Evolutionary conservation across 2,888 invertebrate genomes (phyloP).

Genomic region (Mythimna impura): DNA sequence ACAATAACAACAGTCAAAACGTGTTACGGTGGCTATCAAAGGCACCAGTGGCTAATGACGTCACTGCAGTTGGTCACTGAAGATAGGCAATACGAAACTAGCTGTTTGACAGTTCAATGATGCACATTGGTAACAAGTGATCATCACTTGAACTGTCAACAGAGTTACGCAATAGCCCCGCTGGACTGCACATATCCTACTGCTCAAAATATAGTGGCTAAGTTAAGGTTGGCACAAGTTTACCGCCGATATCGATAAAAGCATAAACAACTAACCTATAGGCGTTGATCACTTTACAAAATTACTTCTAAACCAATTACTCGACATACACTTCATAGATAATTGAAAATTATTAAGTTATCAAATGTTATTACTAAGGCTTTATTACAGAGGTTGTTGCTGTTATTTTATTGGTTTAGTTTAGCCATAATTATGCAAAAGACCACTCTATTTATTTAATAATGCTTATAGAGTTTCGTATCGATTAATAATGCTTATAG

Average conservation of each 20-base stretch:
- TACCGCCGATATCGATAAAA: neutral
- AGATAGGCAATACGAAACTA: no score
- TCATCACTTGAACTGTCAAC: no score
- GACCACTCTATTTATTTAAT: constrained; percentile 14
- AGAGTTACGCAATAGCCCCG: no score
- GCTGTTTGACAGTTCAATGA: no score
- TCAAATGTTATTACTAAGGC: constrained; percentile 46
- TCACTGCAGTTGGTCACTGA: no score
- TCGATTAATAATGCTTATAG: neutral
- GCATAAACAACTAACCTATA: neutral
- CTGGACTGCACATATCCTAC: no score
- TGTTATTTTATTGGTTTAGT: constrained; percentile 32
- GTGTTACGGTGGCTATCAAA: no score
- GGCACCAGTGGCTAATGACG: no score
- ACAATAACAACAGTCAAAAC: no score
- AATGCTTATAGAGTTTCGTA: neutral
- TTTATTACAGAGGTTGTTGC: constrained; percentile 24
- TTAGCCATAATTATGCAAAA: constrained; percentile 41
- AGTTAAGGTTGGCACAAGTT: constrained; percentile 13
- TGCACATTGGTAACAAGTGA: no score
- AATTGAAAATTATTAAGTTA: constrained; percentile 66
- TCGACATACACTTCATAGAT: constrained; percentile 35
- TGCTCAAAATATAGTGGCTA: neutral
- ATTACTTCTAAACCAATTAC: constrained; percentile 46
- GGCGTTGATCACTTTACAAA: constrained; percentile 29